Evolutionary conservation across 2,888 invertebrate species (phyloP).

Genomic region (Mechanitis mazaeus): DNA sequence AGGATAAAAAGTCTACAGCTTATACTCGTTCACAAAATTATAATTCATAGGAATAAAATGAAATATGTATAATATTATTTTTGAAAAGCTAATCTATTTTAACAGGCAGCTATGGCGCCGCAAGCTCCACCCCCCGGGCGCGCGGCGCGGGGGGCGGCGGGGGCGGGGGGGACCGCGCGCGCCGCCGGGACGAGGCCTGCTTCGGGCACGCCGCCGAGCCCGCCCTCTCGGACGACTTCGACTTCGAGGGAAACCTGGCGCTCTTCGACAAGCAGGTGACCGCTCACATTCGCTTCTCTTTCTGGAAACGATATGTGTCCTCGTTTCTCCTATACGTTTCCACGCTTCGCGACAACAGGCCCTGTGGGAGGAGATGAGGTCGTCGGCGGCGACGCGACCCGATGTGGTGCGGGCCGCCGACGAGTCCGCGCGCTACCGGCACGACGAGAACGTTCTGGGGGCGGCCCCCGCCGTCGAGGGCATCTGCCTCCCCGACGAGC

Average conservation of each 20-base stretch:
- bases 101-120: conserved; percentile 45
- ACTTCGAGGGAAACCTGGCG: conserved; percentile 95
- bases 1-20: no score
- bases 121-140: conserved; percentile 37
- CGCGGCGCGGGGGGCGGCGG: conserved; percentile 66
- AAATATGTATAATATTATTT: no score
- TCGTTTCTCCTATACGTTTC: no score
- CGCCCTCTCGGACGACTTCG: conserved; percentile 86
- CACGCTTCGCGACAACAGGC: conserved; percentile 34
- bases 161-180: conserved; percentile 70
- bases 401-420: conserved; percentile 61
- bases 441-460: conserved; percentile 89
- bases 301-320: no score
- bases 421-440: conserved; percentile 78
- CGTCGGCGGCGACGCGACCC: conserved; percentile 41
- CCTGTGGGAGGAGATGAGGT: conserved; percentile 59
- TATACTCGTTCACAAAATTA: no score
- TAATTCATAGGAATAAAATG: no score
- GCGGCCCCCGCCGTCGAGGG: conserved; percentile 51
- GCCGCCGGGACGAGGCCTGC: conserved; percentile 83
- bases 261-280: conserved; percentile 86
- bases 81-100: background rate
- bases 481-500: conserved; percentile 81
- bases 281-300: conserved; percentile 63
- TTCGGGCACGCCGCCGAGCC: conserved; percentile 84